Evolutionary conservation across 2,113 vertebrate species (phyloP), one percentile per base, ranked within the genome.

Genomic region (Delphinapterus leucas): DNA sequence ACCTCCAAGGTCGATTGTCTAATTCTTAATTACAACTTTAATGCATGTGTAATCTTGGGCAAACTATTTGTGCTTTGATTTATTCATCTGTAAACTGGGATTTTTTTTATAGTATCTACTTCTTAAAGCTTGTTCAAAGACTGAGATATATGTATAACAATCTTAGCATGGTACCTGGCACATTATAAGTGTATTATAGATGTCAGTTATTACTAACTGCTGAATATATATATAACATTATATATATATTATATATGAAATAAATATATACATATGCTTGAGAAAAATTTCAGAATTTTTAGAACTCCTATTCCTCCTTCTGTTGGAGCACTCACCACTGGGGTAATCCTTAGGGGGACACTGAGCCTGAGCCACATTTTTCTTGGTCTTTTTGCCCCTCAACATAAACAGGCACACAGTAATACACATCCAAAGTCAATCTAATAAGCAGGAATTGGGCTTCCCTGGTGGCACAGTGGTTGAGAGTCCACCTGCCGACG

Each of bases 1-100:
- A 76, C 0, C 8, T 9, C 2, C 6, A 41, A 12, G 1, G 1
- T 63, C 4, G 25, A 49, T 6, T 71, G 3, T 36, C 17, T 92
- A 17, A 63, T 63, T 47, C 18, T 0, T 68, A 63, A 87, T 71
- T 79, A 90, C 3, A 89, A 26, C 28, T 26, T 88, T 11, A 60
- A 38, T 36, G 23, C 3, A 23, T 55, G 10, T 26, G 2, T 71
- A 68, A 61, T 65, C 4, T 44, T 47, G 9, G 10, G 5, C 20
- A 65, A 89, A 86, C 14, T 31, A 7, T 33, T 8, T 63, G 1
- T 61, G 17, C 10, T 83, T 74, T 90, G 13, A 31, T 70, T 88
- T 61, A 68, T 18, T 90, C 28, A 63, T 80, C 12, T 71, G 13
- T 93, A 84, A 93, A 81, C 14, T 73, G 31, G 26, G 3, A 20